A percentile compares a stretch with the other conserved stretches of the same genome.
Conservation (phyloP, 2,888 invertebrate genomes). For the Ditula angustiorana region DNA sequence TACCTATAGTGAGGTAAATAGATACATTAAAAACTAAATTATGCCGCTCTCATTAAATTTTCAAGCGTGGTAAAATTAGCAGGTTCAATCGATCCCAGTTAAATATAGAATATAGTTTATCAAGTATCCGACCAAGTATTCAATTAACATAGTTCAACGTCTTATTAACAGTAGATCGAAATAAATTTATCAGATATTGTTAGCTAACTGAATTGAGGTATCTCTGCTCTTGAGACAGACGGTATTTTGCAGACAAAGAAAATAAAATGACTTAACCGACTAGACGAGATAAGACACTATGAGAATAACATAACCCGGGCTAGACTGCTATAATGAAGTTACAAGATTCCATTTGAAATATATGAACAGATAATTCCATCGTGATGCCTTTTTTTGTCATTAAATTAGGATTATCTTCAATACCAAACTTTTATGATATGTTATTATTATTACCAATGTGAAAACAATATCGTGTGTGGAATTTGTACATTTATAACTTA, state of each 20-base stretch:
- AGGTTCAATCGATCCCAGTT: neutral
- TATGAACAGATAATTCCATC: neutral
- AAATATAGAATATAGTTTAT: neutral
- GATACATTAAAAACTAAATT: too few species aligned
- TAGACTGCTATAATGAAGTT: slow-evolving; percentile 22
- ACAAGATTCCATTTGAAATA: slow-evolving; percentile 10
- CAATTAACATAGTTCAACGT: neutral
- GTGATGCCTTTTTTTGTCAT: neutral
- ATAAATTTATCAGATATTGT: slow-evolving; percentile 28
- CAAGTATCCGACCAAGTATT: neutral
- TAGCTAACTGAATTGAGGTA: slow-evolving; percentile 33
- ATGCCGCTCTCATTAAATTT: slow-evolving; percentile 3
- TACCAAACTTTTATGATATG: neutral
- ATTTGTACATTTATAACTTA: too few species aligned
- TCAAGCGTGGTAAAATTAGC: neutral
- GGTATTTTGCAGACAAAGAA: slow-evolving; percentile 30
- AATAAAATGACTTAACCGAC: slow-evolving; percentile 26
- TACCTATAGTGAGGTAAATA: too few species aligned
- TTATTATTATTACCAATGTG: too few species aligned
- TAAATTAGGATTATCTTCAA: neutral
- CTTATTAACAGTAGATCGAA: slow-evolving; percentile 16
- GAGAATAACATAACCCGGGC: slow-evolving; percentile 8
- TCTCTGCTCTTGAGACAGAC: slow-evolving; percentile 17
- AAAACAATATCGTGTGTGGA: too few species aligned
- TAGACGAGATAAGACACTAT: slow-evolving; percentile 36